Percentiles rank a stretch among this genome's conserved stretches.
Evolutionary conservation across 2,113 vertebrate species (phyloP).

Genomic region (Apodemus sylvaticus): DNA sequence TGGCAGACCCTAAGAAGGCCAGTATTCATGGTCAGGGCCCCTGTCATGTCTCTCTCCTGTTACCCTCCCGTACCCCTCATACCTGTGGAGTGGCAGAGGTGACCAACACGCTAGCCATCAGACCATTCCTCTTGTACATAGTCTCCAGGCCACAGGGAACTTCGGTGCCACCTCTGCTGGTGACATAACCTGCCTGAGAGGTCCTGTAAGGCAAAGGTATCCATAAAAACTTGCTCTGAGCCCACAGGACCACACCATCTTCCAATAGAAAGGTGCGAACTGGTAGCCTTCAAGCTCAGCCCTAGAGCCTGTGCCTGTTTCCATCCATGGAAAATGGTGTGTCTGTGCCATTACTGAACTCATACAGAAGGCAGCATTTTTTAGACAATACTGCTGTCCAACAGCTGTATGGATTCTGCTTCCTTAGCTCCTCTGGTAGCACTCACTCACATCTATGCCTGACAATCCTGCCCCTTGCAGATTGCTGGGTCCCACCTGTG

Average conservation of each 20-base stretch:
- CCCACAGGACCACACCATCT: not conserved
- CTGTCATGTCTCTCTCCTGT: not conserved
- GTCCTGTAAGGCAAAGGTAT: constrained; percentile 83
- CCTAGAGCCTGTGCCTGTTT: not conserved
- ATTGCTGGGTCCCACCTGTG: not conserved
- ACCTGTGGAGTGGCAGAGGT: constrained; percentile 91
- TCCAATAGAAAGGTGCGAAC: not conserved
- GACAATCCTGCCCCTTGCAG: not conserved
- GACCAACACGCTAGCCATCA: constrained; percentile 89
- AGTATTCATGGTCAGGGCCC: constrained; percentile 10
- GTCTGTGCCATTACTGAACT: not conserved
- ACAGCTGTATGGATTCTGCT: not conserved
- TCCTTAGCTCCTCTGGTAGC: not conserved
- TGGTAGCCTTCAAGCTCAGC: not conserved
- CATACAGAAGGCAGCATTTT: not conserved
- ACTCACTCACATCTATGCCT: not conserved
- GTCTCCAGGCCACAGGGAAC: constrained; percentile 81
- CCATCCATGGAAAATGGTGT: not conserved
- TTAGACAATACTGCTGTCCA: not conserved
- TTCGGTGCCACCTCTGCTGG: constrained; percentile 83
- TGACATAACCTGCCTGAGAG: constrained; percentile 79
- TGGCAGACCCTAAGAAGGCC: constrained; percentile 25
- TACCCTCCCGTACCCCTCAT: constrained; percentile 32
- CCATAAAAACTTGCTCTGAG: constrained; percentile 49
- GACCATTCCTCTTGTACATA: constrained; percentile 91